Evolutionary conservation across 1,140 invertebrate genomes (phyloP), one percentile per base, ranked within the genome.

Genomic region (Solenopsis fugax): DNA sequence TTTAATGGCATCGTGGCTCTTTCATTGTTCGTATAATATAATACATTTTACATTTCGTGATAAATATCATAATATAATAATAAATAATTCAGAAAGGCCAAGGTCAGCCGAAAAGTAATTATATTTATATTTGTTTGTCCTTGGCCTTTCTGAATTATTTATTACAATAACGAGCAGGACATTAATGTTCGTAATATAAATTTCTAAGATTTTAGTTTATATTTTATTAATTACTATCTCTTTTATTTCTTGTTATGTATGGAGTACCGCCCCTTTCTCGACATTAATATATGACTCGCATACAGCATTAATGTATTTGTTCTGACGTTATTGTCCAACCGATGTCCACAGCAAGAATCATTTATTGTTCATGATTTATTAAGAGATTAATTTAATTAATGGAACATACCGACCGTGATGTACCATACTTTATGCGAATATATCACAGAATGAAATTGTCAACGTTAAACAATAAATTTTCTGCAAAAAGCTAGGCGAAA

Each of bases 361-460:
- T 56, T 73, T 10, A 37, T 54, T 69, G 13, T 29, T 72, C 24
- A 72, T 21, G 37, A 58, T 82, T 73, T 21, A 81, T 72, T 72
- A 34, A n/a, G 21, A 69, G 62, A 81, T 78, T 52, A 65, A 80
- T 71, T 81, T 18, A 24, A 4, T 6, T 34, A 24, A 56, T 29
- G 6, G 7, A 24, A 52, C 18, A n/a, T 54, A 72, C 71, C 21
- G 21, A 16, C 3, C 6, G 21, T 81, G 24, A 41, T 29, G 48
- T 16, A 10, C 16, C 37, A 45, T 56, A 41, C 41, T 81, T 72
- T 72, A 67, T 18, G 13, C 2, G 12, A 72, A 56, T 21, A 34
- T 45, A 56, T 41, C 4, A 18, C 16, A 37, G 12, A 37, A 50
- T 21, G 4, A 50, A 67, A 60, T 12, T 52, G 29, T 18, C 45